Conservation (phyloP, 2,797 vertebrate genomes). For the Paedocypris micromegethes region DNA sequence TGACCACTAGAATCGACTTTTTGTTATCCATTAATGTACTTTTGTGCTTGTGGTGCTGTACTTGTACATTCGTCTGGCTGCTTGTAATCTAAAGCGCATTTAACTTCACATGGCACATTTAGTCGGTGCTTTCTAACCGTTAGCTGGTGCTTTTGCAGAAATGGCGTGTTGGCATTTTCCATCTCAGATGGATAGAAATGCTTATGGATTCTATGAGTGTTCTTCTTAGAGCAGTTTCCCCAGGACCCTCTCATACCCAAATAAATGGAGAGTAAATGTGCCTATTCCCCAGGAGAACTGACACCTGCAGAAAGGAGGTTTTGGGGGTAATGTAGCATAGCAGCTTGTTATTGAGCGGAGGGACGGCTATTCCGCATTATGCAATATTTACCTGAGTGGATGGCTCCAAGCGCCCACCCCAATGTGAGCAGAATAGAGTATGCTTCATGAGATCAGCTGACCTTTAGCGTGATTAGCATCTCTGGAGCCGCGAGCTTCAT, state of each 20-base stretch:
- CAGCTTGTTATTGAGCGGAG: constrained; percentile 71
- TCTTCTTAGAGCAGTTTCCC: constrained; percentile 43
- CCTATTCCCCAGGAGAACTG: constrained; percentile 61
- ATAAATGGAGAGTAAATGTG: constrained; percentile 71
- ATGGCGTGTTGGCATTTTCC: constrained; percentile 22
- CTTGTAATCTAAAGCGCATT: not conserved
- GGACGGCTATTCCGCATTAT: constrained; percentile 67
- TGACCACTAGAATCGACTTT: no score
- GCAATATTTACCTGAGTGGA: constrained; percentile 58
- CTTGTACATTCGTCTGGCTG: no score
- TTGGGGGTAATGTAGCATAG: constrained; percentile 70
- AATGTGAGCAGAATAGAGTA: constrained; percentile 35
- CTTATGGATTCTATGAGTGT: constrained; percentile 29
- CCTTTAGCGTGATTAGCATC: constrained; percentile 23
- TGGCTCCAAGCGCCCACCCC: constrained; percentile 1
- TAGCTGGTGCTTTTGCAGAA: constrained; percentile 6
- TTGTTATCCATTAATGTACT: no score
- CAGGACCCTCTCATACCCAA: constrained; percentile 60
- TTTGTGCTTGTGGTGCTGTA: no score
- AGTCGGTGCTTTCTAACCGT: not conserved
- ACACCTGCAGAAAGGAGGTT: constrained; percentile 59
- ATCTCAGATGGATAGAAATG: constrained; percentile 25
- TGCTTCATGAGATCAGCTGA: constrained; percentile 34
- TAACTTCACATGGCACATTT: not conserved
- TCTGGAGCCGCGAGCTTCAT: constrained; percentile 4